Conservation (phyloP, 1,140 invertebrate species). For the Penaeus indicus region DNA sequence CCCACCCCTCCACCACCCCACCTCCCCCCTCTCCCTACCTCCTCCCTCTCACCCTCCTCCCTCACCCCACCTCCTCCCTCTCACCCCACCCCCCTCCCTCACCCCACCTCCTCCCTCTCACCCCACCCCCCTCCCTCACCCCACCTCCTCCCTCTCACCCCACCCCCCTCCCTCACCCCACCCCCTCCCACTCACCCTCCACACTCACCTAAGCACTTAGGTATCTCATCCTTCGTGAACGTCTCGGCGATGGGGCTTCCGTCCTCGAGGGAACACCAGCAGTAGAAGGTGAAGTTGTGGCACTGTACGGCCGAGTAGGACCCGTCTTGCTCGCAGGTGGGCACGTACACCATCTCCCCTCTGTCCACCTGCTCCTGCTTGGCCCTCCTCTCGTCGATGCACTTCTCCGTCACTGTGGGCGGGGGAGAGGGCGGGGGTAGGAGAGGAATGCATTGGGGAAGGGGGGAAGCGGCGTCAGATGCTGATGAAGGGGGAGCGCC, state of each 20-base stretch:
- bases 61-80: too few species aligned
- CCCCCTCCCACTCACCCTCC: background rate
- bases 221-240: background rate
- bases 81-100: too few species aligned
- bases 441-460: background rate
- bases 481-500: background rate
- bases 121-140: too few species aligned
- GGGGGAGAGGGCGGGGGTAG: background rate
- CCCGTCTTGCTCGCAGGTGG: constrained; percentile 56
- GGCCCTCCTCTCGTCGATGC: constrained; percentile 42
- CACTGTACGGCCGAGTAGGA: constrained; percentile 61
- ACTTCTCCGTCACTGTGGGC: constrained; percentile 60
- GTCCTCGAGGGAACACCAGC: constrained; percentile 61
- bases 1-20: too few species aligned
- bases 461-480: background rate
- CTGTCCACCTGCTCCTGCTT: constrained; percentile 36
- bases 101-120: too few species aligned
- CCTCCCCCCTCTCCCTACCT: too few species aligned
- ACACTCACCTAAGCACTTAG: constrained; percentile 40
- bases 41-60: too few species aligned
- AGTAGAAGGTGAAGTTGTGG: constrained; percentile 64
- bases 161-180: too few species aligned
- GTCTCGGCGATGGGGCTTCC: constrained; percentile 51
- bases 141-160: too few species aligned
- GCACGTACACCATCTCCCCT: constrained; percentile 53